phyloP scores from a whole-genome alignment of 2,888 invertebrate species.

The Drosophila eohydei region DNA sequence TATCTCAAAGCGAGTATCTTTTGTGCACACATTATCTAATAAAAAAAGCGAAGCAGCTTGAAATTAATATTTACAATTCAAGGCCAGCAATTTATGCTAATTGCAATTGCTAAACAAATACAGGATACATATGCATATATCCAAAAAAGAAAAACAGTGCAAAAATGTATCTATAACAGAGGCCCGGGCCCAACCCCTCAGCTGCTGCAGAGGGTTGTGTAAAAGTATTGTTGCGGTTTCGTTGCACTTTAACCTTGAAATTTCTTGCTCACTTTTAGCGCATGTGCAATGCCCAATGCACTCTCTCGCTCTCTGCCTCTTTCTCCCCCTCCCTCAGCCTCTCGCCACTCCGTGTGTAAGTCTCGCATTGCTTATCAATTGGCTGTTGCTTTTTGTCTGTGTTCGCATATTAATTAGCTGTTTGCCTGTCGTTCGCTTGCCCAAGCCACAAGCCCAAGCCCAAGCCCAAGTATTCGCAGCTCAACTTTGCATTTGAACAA shows the following conservation, averaged over 20 bases:
- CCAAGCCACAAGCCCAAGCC: conserved; percentile 13
- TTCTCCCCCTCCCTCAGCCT: neutral
- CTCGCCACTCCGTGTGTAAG: neutral
- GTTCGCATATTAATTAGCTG: conserved; percentile 59
- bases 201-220: conserved; percentile 18
- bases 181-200: conserved; percentile 13
- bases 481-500: conserved; percentile 34
- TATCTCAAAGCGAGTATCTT: conserved; percentile 37
- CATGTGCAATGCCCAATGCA: conserved; percentile 66
- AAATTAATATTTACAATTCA: conserved; percentile 66
- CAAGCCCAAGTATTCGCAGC: conserved; percentile 12
- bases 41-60: conserved; percentile 44
- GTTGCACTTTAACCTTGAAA: conserved; percentile 85
- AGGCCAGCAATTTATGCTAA: conserved; percentile 58
- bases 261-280: conserved; percentile 54
- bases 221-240: conserved; percentile 79
- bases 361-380: conserved; percentile 45
- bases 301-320: neutral
- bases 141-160: neutral
- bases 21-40: conserved; percentile 63
- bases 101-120: conserved; percentile 25
- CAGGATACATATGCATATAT: neutral
- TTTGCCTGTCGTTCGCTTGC: conserved; percentile 15
- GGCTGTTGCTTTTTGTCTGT: conserved; percentile 36
- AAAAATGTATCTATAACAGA: conserved; percentile 15